A percentile compares a stretch with the other conserved stretches of the same genome.
These are phyloP conservation scores for Strigamia maritima DNA, from an alignment of 2,888 invertebrate species.

Conservation along the genomic window DNA sequence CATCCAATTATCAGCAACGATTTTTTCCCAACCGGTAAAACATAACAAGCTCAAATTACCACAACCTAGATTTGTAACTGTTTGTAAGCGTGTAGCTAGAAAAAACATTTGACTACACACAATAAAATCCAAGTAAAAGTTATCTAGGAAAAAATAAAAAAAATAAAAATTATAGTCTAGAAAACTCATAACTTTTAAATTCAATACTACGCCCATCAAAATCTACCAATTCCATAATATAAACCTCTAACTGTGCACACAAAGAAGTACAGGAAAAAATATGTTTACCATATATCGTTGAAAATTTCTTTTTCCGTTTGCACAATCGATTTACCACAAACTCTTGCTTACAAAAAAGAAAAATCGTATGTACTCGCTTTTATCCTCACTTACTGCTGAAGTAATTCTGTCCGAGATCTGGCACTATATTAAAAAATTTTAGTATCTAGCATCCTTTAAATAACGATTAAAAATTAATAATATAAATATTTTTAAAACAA, in stretches of 20 bases:
- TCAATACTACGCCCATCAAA: slow-evolving; percentile 20
- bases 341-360: background rate
- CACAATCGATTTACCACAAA: slow-evolving; percentile 31
- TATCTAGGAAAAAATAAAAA: background rate
- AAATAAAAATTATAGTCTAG: background rate
- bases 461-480: too few relatives aligned
- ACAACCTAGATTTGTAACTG: slow-evolving; percentile 1
- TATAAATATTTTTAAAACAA: too few relatives aligned
- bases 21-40: background rate
- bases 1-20: slow-evolving; percentile 20
- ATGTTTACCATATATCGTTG: slow-evolving; percentile 26
- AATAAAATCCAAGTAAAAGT: background rate
- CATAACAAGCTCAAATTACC: slow-evolving; percentile 28
- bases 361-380: background rate
- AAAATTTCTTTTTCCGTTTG: slow-evolving; percentile 25
- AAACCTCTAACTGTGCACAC: background rate
- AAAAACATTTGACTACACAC: slow-evolving; percentile 9
- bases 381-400: background rate
- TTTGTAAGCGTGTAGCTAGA: background rate
- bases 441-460: too few relatives aligned
- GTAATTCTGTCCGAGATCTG: too few relatives aligned
- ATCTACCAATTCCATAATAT: slow-evolving; percentile 18
- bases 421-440: background rate
- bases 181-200: background rate
- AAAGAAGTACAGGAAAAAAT: background rate